These are phyloP conservation scores for Lithobates pipiens DNA, from an alignment of 2,797 vertebrate species.

Conservation along the genomic window DNA sequence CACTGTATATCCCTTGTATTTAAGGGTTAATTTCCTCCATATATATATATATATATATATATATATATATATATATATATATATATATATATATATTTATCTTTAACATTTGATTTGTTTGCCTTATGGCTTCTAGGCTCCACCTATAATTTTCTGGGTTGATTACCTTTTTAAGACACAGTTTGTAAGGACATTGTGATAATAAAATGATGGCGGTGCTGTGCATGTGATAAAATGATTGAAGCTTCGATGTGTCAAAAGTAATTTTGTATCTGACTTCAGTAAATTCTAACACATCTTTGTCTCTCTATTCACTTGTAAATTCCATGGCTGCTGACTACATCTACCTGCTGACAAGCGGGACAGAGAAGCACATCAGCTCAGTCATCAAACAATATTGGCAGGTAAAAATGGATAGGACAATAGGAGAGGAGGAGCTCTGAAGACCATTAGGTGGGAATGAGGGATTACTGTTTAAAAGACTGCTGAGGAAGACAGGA, in stretches of 20 bases:
- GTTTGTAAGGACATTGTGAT: too few species aligned
- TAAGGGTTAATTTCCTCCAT: too few species aligned
- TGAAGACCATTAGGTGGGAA: constrained; percentile 75
- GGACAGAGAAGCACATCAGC: constrained; percentile 76
- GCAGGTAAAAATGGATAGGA: constrained; percentile 85
- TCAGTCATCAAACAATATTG: constrained; percentile 88
- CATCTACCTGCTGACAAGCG: constrained; percentile 80
- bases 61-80: too few species aligned
- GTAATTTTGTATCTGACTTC: neutral
- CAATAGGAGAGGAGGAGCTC: constrained; percentile 66
- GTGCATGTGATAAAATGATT: neutral
- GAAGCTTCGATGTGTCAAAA: too few species aligned
- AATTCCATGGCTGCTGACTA: constrained; percentile 83
- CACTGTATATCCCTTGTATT: too few species aligned
- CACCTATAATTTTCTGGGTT: too few species aligned
- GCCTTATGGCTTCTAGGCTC: too few species aligned
- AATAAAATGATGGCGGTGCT: neutral
- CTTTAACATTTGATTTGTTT: too few species aligned
- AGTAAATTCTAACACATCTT: constrained; percentile 13
- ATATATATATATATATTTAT: too few species aligned
- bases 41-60: too few species aligned
- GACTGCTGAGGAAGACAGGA: constrained; percentile 79
- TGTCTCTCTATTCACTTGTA: constrained; percentile 66
- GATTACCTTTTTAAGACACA: too few species aligned
- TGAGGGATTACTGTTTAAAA: constrained; percentile 85